Base-by-base conservation (phyloP, 53 echinoderm and acorn worm species). In the Holothuria leucospilota region DNA sequence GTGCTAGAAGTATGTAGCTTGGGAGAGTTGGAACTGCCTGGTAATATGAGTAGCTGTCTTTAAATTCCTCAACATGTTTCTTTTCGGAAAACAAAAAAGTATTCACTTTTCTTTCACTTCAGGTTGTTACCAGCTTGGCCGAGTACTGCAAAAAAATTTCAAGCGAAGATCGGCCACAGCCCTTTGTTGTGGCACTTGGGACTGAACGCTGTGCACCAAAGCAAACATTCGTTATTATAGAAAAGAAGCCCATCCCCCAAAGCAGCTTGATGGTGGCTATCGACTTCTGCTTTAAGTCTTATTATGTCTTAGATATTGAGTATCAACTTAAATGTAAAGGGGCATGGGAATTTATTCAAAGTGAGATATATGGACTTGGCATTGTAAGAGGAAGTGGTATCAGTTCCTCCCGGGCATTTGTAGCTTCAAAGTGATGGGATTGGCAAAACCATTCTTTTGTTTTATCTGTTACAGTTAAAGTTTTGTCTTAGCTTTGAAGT, bases 291-390 rank as follows among this genome's bases (percentile, higher is more conserved):
- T 69, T 69, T 34, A 69, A 69, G 29, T 69, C 69, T 69, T 30
- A 69, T 29, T 69, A 69, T 28, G 69, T 69, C 27, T 26, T 39
- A 20, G 69, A 69, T 69, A 34, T 29, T 27, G 69, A 34, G 18
- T 69, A 69, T 29, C 69, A 69, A 69, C 69, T 69, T 25, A 69
- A 69, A 69, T 69, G 69, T 69, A 69, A 69, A 39, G 39, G 28
- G 26, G 69, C 69, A 69, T 69, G 69, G 69, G 69, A 39, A 39
- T 69, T 69, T 34, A 69, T 69, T 28, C 69, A 69, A 69, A 69
- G 69, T 69, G 69, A 69, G 69, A 29, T 69, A 20, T 29, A 26
- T 69, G 69, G 69, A 28, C 69, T 69, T 69, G 69, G 69, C 30
- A 69, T 69, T 29, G 30, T 69, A 69, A 69, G 39, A 29, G 30